These are phyloP conservation scores for Orthonevra nobilis DNA, from an alignment of 2,888 invertebrate genomes.

Conservation along the genomic window DNA sequence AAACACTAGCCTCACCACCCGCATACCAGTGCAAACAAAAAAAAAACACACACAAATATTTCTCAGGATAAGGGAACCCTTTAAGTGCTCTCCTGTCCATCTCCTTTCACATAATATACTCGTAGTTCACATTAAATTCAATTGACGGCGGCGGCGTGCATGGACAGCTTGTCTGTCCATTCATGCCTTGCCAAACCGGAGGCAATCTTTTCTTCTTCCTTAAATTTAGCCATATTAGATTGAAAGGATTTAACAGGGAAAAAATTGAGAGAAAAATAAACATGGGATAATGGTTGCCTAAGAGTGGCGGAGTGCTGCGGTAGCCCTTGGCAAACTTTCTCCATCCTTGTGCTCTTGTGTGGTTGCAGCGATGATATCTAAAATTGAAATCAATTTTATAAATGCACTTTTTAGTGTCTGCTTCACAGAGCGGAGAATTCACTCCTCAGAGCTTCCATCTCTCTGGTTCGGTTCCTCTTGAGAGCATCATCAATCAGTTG, in stretches of 20 bases:
- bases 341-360: conserved; percentile 7
- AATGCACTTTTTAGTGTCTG: conserved; percentile 62
- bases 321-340: conserved; percentile 28
- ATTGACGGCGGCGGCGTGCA: conserved; percentile 48
- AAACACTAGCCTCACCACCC: conserved; percentile 18
- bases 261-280: background rate
- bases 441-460: conserved; percentile 13
- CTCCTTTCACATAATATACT: background rate
- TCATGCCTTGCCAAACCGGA: conserved; percentile 22
- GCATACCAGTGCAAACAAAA: background rate
- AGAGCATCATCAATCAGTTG: conserved; percentile 51
- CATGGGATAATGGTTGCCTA: no score
- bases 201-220: background rate
- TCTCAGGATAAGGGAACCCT: conserved; percentile 19
- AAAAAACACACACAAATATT: conserved; percentile 6
- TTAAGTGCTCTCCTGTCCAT: conserved; percentile 11
- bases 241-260: conserved; percentile 30
- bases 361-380: conserved; percentile 59
- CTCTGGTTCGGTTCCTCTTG: conserved; percentile 10
- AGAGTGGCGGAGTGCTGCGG: no score
- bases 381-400: conserved; percentile 70
- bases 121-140: conserved; percentile 45
- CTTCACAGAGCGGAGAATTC: conserved; percentile 44
- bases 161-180: conserved; percentile 19
- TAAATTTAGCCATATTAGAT: conserved; percentile 16